phyloP scores from a whole-genome alignment of 2,888 invertebrate species.

The Dexiosoma caninum region DNA sequence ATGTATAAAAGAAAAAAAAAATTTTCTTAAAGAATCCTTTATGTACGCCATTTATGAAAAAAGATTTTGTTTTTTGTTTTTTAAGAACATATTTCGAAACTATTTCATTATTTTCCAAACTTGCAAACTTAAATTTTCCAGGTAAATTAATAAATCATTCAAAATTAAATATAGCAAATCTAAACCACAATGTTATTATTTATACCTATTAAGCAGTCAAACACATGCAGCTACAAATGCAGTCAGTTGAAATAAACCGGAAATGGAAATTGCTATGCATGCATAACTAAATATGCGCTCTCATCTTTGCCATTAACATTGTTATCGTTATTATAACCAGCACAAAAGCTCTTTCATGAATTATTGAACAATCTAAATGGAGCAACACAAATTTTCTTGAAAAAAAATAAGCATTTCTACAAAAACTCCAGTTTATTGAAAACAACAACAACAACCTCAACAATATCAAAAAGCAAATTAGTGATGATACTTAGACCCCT shows the following conservation, averaged over 20 bases:
- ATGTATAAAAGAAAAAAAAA: too few species aligned
- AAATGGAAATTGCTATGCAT: constrained; percentile 40
- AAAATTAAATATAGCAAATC: not conserved
- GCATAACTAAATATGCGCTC: constrained; percentile 9
- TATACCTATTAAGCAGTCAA: not conserved
- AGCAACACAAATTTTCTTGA: constrained; percentile 15
- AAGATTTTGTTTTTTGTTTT: too few species aligned
- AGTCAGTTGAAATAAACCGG: constrained; percentile 6
- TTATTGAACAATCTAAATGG: constrained; percentile 43
- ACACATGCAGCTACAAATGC: not conserved
- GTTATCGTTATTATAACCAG: constrained; percentile 33
- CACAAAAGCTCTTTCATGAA: constrained; percentile 35
- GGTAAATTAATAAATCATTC: not conserved
- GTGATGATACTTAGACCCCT: not conserved
- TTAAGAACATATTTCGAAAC: too few species aligned
- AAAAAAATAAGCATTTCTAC: not conserved
- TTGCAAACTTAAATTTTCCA: too few species aligned
- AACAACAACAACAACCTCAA: not conserved
- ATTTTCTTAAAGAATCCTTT: too few species aligned
- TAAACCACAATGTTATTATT: not conserved
- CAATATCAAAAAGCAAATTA: constrained; percentile 25
- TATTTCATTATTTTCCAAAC: too few species aligned
- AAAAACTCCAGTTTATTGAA: not conserved
- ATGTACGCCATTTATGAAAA: too few species aligned
- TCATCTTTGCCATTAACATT: constrained; percentile 27